Evolutionary conservation across 2,113 vertebrate species (phyloP).

Genomic region (Polyodon spathula): DNA sequence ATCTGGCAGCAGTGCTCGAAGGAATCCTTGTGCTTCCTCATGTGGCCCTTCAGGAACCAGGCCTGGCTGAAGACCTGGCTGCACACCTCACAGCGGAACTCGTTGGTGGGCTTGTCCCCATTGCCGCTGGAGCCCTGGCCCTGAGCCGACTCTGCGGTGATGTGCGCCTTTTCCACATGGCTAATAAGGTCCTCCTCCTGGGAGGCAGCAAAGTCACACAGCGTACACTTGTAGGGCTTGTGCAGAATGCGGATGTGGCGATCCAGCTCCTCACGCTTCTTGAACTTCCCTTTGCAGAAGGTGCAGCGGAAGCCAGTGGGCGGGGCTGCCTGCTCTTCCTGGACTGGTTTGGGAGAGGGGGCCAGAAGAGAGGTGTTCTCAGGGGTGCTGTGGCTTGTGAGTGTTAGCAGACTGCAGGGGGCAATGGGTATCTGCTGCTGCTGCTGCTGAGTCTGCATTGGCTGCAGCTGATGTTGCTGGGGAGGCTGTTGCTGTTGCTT

Average conservation of each 20-base stretch:
- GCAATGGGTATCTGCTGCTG: constrained; percentile 64
- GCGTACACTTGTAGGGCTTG: constrained; percentile 97
- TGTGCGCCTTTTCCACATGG: constrained; percentile 96
- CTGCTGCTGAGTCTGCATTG: constrained; percentile 42
- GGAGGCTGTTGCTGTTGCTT: constrained; percentile 49
- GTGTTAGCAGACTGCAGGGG: constrained; percentile 69
- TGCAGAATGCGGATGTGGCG: constrained; percentile 95
- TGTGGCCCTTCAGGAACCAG: constrained; percentile 98
- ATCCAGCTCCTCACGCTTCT: constrained; percentile 92
- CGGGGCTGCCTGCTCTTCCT: constrained; percentile 72
- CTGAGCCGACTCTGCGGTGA: constrained; percentile 85
- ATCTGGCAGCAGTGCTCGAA: constrained; percentile 98
- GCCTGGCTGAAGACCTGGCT: constrained; percentile 96
- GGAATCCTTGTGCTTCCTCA: constrained; percentile 98
- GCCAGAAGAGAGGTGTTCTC: constrained; percentile 69
- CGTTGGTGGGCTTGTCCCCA: constrained; percentile 71
- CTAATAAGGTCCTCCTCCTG: constrained; percentile 95
- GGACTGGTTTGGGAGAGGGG: constrained; percentile 79
- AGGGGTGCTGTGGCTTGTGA: constrained; percentile 63
- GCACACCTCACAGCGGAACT: constrained; percentile 94
- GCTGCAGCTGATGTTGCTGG: constrained; percentile 56
- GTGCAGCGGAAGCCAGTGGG: constrained; percentile 88
- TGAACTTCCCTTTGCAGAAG: constrained; percentile 98
- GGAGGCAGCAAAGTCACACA: constrained; percentile 90
- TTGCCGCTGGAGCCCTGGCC: constrained; percentile 69